These are phyloP conservation scores for Eristalis arbustorum DNA, from an alignment of 2,888 invertebrate species.

Conservation along the genomic window DNA sequence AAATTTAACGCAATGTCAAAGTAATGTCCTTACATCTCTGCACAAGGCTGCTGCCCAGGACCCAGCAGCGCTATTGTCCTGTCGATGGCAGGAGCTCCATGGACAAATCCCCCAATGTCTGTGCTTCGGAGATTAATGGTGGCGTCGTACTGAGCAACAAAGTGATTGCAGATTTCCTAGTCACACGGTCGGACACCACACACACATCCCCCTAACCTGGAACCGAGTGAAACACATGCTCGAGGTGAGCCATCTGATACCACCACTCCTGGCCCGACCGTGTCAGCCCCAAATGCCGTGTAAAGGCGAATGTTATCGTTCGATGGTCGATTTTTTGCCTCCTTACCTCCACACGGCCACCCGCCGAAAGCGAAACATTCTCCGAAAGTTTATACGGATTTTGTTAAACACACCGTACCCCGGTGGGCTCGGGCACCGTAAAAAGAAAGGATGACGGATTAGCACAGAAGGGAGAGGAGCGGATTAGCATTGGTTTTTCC, in stretches of 20 bases:
- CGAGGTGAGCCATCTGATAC: background rate
- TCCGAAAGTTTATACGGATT: background rate
- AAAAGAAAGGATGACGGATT: constrained; percentile 27
- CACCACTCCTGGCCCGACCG: background rate
- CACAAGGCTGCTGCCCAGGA: background rate
- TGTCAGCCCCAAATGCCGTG: constrained; percentile 3
- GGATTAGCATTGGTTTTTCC: background rate
- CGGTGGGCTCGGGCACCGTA: background rate
- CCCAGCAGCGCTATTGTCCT: background rate
- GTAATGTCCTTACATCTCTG: background rate
- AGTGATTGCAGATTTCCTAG: constrained; percentile 4
- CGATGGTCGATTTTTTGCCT: background rate
- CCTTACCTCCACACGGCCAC: background rate
- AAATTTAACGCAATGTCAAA: background rate
- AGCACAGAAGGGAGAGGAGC: background rate
- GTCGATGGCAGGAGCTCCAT: constrained; percentile 11
- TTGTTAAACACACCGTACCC: background rate
- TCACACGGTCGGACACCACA: background rate
- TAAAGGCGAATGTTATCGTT: constrained; percentile 35
- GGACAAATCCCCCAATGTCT: background rate
- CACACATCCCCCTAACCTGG: background rate
- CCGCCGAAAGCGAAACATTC: background rate
- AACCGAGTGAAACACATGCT: background rate
- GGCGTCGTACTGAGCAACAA: constrained; percentile 17
- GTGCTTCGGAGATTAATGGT: constrained; percentile 27